phyloP scores from a whole-genome alignment of 2,888 invertebrate species.

The Odontocerum albicorne region DNA sequence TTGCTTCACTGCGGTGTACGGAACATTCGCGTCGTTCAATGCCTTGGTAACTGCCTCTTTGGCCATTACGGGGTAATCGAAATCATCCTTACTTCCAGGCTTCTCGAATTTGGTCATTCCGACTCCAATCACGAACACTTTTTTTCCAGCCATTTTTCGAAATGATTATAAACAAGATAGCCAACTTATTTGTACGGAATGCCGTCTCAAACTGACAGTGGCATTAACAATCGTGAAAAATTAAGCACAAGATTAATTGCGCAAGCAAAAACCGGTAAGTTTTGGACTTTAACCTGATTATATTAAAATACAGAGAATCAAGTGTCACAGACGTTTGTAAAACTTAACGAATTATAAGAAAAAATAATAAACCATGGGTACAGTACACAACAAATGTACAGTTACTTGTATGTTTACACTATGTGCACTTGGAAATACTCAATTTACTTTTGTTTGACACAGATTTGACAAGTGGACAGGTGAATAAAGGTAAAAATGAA shows the following conservation, averaged over 20 bases:
- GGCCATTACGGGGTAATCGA: constrained; percentile 95
- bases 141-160: constrained; percentile 39
- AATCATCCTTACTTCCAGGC: constrained; percentile 76
- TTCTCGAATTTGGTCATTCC: constrained; percentile 99
- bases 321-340: no score
- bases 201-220: background rate
- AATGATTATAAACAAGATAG: background rate
- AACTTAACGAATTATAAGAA: no score
- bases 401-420: no score
- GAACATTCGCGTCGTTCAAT: constrained; percentile 77
- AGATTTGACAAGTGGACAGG: no score
- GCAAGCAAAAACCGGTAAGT: constrained; percentile 20
- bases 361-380: no score
- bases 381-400: no score
- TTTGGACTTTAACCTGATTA: constrained; percentile 21
- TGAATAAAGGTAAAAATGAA: no score
- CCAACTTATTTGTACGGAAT: background rate
- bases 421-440: no score
- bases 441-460: no score
- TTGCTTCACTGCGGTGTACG: constrained; percentile 79
- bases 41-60: constrained; percentile 91
- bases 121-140: constrained; percentile 91
- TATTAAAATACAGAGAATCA: no score
- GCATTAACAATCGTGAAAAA: background rate
- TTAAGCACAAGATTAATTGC: no score